Evolutionary conservation across 2,797 vertebrate genomes (phyloP), one percentile per base, ranked within the genome.

Genomic region (Hirundo rustica): DNA sequence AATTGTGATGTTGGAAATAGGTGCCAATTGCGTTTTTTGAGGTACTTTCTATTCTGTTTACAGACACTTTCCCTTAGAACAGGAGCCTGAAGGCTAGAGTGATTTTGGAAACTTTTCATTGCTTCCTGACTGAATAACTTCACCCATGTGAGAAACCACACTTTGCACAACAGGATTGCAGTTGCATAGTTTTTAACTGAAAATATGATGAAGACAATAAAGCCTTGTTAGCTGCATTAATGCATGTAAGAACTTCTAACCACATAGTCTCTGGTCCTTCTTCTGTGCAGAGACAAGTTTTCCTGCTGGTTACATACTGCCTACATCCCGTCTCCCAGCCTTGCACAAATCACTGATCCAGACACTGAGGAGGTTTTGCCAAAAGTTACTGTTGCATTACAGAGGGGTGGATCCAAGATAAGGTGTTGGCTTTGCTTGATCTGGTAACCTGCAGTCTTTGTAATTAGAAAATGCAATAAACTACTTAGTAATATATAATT

Each of bases 181-280:
- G 98, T 98, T 96, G 98, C 98, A 96, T 98, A 98, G 88, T 97
- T 99, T 95, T 98, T 98, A 88, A 38, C 98, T 93, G 97, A 98
- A 97, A 98, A 99, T 77, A 96, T 97, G 48, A 97, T 98, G 97
- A 98, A 99, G 97, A 99, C 98, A 85, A 98, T 99, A 93, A 99
- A 99, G 75, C 98, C 98, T 6, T 99, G 99, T 97, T 99, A 77
- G 97, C 97, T 30, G 94, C 97, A 76, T 97, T 99, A 95, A 99
- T 99, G 98, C 98, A 99, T 86, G 98, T 98, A 96, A 98, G 96
- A 89, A n/a, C 48, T 71, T 70, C 81, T 68, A 87, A 57, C 40
- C 20, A 83, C 57, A 44, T 22, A 29, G 22, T 40, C 44, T 73
- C 83, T 67, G 54, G 40, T 58, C 55, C 66, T 85, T 29, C 72